Evolutionary conservation across 2,113 vertebrate species (phyloP).

Genomic region (Cygnus atratus): DNA sequence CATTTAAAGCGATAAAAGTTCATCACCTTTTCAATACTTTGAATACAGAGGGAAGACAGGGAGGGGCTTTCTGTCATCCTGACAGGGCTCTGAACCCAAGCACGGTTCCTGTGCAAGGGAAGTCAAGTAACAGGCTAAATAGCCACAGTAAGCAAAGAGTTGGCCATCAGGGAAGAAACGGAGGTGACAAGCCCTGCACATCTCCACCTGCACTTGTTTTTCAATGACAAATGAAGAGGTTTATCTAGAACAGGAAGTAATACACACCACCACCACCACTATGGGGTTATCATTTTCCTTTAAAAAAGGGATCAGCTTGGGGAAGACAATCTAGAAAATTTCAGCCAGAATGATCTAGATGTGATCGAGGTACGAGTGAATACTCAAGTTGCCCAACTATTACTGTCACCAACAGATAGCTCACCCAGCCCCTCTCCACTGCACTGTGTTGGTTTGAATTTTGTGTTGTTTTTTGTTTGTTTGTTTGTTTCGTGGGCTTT

Average conservation of each 20-base stretch:
- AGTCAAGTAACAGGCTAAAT: background rate
- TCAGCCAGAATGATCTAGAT: background rate
- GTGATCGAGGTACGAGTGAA: background rate
- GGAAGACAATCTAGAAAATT: background rate
- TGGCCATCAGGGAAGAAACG: background rate
- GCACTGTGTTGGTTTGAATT: background rate
- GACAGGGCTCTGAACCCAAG: background rate
- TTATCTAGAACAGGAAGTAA: background rate
- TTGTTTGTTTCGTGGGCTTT: background rate
- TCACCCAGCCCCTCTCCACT: background rate
- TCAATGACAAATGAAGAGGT: background rate
- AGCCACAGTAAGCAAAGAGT: background rate
- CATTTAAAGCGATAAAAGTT: background rate
- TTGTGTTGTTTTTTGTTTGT: background rate
- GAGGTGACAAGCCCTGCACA: background rate
- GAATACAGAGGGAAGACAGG: background rate
- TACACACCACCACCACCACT: background rate
- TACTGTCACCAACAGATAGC: background rate
- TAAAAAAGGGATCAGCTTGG: background rate
- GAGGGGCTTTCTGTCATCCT: rapidly evolving
- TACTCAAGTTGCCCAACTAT: background rate
- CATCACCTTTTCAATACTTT: background rate
- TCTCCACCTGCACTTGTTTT: background rate
- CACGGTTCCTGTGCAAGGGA: background rate
- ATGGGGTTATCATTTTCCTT: background rate